Conservation (phyloP, 2,113 vertebrate genomes). For the Elanus axillaris region DNA sequence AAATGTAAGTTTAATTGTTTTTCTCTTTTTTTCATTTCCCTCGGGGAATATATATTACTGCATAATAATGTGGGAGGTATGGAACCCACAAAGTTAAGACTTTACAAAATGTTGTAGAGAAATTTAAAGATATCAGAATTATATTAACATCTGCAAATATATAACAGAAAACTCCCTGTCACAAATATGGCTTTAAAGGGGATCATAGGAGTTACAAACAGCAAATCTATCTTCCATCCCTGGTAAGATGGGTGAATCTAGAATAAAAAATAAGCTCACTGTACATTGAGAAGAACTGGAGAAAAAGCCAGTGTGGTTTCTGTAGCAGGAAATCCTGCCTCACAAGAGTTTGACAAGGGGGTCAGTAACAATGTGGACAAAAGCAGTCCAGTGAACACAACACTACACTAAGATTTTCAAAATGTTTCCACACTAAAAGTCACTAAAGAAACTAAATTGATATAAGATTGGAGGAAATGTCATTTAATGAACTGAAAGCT, state of each 20-base stretch:
- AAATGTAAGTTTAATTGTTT: not conserved
- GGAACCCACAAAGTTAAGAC: not conserved
- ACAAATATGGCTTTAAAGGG: not conserved
- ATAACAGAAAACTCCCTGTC: not conserved
- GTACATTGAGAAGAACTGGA: not conserved
- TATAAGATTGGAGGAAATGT: not conserved
- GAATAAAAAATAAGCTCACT: not conserved
- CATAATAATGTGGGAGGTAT: not conserved
- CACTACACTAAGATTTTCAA: not conserved
- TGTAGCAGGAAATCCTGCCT: not conserved
- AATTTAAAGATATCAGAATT: not conserved
- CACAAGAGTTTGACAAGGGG: not conserved
- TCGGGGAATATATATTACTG: not conserved
- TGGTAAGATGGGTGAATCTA: not conserved
- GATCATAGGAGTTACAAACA: not conserved
- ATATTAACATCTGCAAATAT: not conserved
- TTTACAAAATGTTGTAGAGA: not conserved
- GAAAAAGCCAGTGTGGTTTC: not conserved
- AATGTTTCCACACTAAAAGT: not conserved
- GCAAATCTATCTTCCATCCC: not conserved
- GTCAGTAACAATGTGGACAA: not conserved
- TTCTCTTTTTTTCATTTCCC: not conserved
- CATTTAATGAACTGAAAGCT: not conserved
- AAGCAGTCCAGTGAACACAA: not conserved
- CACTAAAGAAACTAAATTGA: not conserved